Evolutionary conservation across 2,797 vertebrate genomes (phyloP), one percentile per base, ranked within the genome.

Genomic region (Podargus strigoides): DNA sequence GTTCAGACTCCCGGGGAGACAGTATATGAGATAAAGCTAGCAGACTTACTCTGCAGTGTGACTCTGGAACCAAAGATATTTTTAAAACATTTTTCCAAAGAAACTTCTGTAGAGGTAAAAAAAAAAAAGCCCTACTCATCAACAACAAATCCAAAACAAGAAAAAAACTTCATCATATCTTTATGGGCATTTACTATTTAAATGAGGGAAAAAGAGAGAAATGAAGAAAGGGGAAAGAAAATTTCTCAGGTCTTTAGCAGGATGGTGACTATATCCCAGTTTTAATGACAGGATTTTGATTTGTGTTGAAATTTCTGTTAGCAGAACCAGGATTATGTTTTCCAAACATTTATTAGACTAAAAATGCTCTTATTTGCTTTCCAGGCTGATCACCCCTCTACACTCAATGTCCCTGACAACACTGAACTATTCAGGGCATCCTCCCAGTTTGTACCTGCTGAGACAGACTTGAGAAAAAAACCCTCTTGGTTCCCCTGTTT

Each of bases 1-100:
- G 93, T 97, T 98, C 97, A 97, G 96, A 96, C 97, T 98, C 98
- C 97, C 36, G 13, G 93, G 95, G 94, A 95, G 87, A 90, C 90
- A 89, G 72, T 69, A 18, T 58, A 53, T 81, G 81, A 91, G 73
- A 96, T 92, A 91, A 93, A 95, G 82, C 84, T 27, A 70, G 66
- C 90, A 95, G 85, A 89, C 76, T 95, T 59, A 94, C 70, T 91
- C 85, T 84, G 49, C 59, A 85, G 47, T 10, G 44, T 93, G 89
- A 79, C 60, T 60, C 55, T 55, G n/a, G 75, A 93, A 96, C 90
- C 13, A 55, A 74, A 68, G 44, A 74, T 22, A 63, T 64, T 89
- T 91, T 74, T 18, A 14, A 79, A 92, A 88, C 11, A 67, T 91
- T 87, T 84, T 87, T 76, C 83, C 73, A 63, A 44, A 69, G 55